Base-by-base conservation (phyloP, 2,113 vertebrate species). In the Apteryx owenii region DNA sequence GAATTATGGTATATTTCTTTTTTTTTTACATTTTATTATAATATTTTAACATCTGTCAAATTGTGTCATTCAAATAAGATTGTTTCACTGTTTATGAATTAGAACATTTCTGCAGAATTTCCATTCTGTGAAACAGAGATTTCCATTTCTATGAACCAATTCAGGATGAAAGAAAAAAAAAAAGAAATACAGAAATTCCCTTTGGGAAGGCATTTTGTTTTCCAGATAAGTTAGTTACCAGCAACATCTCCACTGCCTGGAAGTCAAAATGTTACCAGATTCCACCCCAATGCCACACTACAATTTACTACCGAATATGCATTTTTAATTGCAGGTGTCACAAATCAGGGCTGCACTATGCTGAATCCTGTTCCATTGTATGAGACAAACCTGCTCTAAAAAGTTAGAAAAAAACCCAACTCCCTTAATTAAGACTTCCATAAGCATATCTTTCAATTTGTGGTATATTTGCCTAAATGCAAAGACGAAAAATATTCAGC, bases 11-110 rank as follows among this genome's bases (percentile, higher is more conserved):
- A 9, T 68, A 79, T 80, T 94, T 78, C 54, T 89, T 81, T 66
- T 36, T 80, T 85, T 71, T 56, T 75, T 54, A 56, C 54, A 68
- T 48, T 93, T 96, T 90, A 71, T 94, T 88, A 60, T 29, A 72
- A 65, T 14, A 31, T 62, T 96, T 92, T 81, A 93, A 38, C 90
- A 91, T 78, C 94, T 95, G 91, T 94, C 95, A 94, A 78, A 53
- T 68, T 0, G 2, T 85, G 91, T 85, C 83, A 40, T 70, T 92
- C 51, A 64, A 87, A 79, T 79, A 48, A 92, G 77, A 62, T 58
- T 90, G 66, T 87, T 96, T 36, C 89, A 16, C 84, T 96, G 94
- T 89, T 95, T 92, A 92, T 89, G 83, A 90, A 89, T 89, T 79
- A 92, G 94, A 97, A 82, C 22, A 0, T 69, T 88, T 81, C 90